Evolutionary conservation across 1,140 invertebrate species (phyloP).

Genomic region (Sarcophaga peregrina): DNA sequence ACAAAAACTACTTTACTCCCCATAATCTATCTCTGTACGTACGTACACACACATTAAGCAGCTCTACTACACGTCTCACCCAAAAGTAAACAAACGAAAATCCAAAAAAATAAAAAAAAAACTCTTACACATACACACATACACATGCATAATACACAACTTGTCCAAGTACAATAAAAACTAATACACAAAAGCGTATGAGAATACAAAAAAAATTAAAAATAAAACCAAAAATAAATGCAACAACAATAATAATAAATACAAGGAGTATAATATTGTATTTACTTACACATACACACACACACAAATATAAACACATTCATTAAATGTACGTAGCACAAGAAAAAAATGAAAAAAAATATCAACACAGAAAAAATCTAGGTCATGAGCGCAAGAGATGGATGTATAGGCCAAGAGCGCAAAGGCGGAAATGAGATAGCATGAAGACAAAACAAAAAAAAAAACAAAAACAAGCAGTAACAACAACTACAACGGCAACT

Average conservation of each 20-base stretch:
- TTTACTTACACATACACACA: not conserved
- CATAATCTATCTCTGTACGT: too few relatives aligned
- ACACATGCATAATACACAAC: too few relatives aligned
- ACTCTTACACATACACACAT: too few relatives aligned
- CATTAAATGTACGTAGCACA: not conserved
- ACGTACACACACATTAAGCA: too few relatives aligned
- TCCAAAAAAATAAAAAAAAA: too few relatives aligned
- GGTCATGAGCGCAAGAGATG: conserved; percentile 67
- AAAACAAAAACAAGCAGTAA: conserved; percentile 6
- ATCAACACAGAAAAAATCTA: conserved; percentile 54
- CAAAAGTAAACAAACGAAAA: too few relatives aligned
- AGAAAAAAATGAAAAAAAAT: not conserved
- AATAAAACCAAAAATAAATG: too few relatives aligned
- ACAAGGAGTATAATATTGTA: not conserved
- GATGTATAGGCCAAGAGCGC: conserved; percentile 61
- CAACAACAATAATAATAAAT: not conserved
- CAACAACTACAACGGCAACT: not conserved
- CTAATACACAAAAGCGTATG: too few relatives aligned
- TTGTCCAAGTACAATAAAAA: too few relatives aligned
- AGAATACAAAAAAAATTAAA: too few relatives aligned
- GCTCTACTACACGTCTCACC: too few relatives aligned
- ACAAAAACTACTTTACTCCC: not conserved
- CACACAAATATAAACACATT: not conserved
- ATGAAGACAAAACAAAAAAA: conserved; percentile 46
- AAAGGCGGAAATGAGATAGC: conserved; percentile 64